Evolutionary conservation across 92 coral and sea anemone genomes (phyloP), one percentile per base, ranked within the genome.

Genomic region (Epizoanthus ramosus): DNA sequence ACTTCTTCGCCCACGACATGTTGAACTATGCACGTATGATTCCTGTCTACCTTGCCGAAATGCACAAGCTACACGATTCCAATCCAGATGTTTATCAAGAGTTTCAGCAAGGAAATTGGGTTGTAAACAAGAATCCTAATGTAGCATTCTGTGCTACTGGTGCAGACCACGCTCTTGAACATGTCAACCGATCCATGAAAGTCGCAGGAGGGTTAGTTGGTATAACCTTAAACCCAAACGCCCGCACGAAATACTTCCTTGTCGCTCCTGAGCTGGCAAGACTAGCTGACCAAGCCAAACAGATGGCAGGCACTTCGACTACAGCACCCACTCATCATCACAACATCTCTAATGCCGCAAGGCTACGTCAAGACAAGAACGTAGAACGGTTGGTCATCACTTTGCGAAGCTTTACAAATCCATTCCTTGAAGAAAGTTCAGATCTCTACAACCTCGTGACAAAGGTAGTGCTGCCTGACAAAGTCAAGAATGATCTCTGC

Each of bases 11-110:
- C 2, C 92, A 89, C 57, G 89, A 86, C 73, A 75, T 67, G 83
- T 5, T 89, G 19, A 89, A 85, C 83, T 89, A 86, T 86, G 89
- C 92, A 52, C 84, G 87, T 39, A 89, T 89, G 92, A 89, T 85
- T 22, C 92, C 92, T 15, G 33, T 89, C n/a, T 73, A 89, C 47
- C 67, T 89, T 28, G 92, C 92, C 21, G 92, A 89, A 54, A 81
- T 89, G 92, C 66, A 85, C 41, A 39, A 59, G 25, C 68, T 89
- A 35, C 70, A 61, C 37, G 77, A 79, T 37, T 61, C 89, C 35
- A 79, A 89, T 83, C 89, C 92, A 57, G 92, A 85, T 57, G 67
- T 89, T 68, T 80, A 84, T 71, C 73, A 28, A 1, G 91, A 88
- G 82, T 84, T 88, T 63, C 80, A 75, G 53, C 73, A 70, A 19